phyloP scores from a whole-genome alignment of 1,140 invertebrate species.

The Drosophila equinoxialis region DNA sequence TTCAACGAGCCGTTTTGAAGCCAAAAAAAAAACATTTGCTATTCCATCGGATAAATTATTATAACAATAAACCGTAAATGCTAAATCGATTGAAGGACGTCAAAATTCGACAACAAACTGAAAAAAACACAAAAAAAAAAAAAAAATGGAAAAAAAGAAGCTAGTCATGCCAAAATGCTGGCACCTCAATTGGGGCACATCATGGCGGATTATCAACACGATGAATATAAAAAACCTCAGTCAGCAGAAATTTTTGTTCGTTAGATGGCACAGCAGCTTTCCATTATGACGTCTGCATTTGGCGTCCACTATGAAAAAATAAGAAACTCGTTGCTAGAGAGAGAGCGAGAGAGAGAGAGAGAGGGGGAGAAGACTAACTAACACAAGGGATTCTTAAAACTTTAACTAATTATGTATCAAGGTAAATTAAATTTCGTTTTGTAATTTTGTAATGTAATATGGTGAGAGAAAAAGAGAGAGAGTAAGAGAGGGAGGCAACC shows the following conservation, averaged over 20 bases:
- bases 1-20: neutral
- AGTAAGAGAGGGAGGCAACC: neutral
- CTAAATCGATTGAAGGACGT: conserved; percentile 10
- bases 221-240: conserved; percentile 8
- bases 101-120: neutral
- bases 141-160: neutral
- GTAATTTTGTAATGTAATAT: neutral
- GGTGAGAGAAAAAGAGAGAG: no score
- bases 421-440: neutral
- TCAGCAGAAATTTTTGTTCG: conserved; percentile 4
- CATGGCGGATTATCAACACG: conserved; percentile 8
- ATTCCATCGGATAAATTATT: conserved; percentile 3
- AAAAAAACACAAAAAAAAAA: neutral
- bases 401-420: neutral
- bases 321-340: neutral
- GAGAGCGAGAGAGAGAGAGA: neutral
- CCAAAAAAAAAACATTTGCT: no score
- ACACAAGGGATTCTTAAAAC: neutral
- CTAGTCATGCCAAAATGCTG: conserved; percentile 5
- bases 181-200: conserved; percentile 12
- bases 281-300: neutral
- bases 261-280: conserved; percentile 8
- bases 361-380: neutral
- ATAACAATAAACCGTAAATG: conserved; percentile 7
- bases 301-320: neutral